A percentile compares a stretch with the other conserved stretches of the same genome.
These are phyloP conservation scores for Larimichthys crocea DNA, from an alignment of 2,113 vertebrate species.

Conservation along the genomic window DNA sequence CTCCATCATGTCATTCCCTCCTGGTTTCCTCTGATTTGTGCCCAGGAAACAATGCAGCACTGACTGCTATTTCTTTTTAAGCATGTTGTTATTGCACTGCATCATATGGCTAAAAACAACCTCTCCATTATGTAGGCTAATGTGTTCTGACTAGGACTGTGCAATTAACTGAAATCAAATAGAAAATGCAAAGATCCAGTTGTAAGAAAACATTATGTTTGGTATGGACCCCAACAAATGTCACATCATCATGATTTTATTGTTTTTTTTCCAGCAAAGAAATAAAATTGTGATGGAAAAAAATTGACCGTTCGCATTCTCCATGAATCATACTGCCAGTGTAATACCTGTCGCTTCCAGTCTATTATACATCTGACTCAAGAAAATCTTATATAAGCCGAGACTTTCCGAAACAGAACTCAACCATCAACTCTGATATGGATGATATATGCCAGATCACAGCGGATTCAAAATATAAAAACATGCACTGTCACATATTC, in stretches of 20 bases:
- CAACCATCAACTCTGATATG: background rate
- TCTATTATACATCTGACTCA: background rate
- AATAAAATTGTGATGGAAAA: too few relatives aligned
- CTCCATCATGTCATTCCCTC: constrained; percentile 24
- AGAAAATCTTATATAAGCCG: background rate
- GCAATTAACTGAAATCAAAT: too few relatives aligned
- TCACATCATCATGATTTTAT: too few relatives aligned
- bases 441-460: background rate
- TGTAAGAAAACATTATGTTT: too few relatives aligned
- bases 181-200: too few relatives aligned
- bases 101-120: background rate
- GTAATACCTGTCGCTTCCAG: too few relatives aligned
- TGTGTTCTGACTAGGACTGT: too few relatives aligned
- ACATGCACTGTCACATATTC: background rate
- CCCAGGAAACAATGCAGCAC: background rate
- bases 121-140: background rate
- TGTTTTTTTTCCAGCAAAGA: too few relatives aligned
- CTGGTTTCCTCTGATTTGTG: constrained; percentile 3
- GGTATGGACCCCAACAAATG: too few relatives aligned
- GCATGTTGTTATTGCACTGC: background rate
- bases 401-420: constrained; percentile 1
- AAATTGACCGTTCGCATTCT: too few relatives aligned
- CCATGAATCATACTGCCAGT: too few relatives aligned
- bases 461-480: background rate
- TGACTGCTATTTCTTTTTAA: background rate